Evolutionary conservation across 2,113 vertebrate genomes (phyloP).

Genomic region (Callipepla californica): DNA sequence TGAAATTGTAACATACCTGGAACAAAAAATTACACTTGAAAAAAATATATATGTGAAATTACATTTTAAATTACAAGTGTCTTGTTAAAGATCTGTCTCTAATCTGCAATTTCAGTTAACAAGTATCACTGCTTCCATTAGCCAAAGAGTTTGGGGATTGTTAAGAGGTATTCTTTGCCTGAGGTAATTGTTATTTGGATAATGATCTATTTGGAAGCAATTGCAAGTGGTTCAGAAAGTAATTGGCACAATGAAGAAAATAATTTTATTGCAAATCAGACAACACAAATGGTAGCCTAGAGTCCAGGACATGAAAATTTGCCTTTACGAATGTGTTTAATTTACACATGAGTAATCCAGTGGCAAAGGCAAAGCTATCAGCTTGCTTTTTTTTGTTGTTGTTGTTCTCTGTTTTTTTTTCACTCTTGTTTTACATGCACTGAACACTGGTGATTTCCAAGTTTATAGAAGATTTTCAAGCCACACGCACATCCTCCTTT

Average conservation of each 20-base stretch:
- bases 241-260: conserved; percentile 24
- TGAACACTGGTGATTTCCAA: background rate
- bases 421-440: background rate
- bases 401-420: background rate
- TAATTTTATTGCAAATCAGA: conserved; percentile 49
- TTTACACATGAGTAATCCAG: conserved; percentile 11
- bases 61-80: background rate
- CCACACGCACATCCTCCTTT: background rate
- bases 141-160: background rate
- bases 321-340: conserved; percentile 36
- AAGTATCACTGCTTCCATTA: background rate
- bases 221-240: conserved; percentile 27
- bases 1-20: no score
- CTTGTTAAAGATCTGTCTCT: background rate
- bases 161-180: conserved; percentile 44
- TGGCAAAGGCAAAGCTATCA: background rate
- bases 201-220: conserved; percentile 44
- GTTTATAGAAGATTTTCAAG: background rate
- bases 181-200: conserved; percentile 47
- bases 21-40: no score
- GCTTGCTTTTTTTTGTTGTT: background rate
- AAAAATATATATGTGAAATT: no score
- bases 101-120: conserved; percentile 1
- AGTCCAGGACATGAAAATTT: conserved; percentile 2
- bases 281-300: conserved; percentile 14